Percentiles rank a stretch among this genome's conserved stretches.
Evolutionary conservation across 2,888 invertebrate genomes (phyloP).

Genomic region (Ochlodes sylvanus): DNA sequence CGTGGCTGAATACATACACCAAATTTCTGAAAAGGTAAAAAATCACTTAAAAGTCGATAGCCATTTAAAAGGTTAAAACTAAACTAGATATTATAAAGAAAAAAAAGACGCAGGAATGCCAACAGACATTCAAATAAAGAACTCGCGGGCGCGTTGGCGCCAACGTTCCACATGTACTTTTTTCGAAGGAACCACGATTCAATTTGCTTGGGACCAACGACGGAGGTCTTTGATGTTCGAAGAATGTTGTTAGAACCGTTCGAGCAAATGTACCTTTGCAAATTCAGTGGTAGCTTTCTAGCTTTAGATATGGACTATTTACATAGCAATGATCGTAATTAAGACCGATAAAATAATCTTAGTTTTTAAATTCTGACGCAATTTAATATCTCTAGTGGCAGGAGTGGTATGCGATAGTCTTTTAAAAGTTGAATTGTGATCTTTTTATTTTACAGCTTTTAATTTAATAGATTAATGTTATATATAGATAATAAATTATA

Average conservation of each 20-base stretch:
- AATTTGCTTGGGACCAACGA: constrained; percentile 73
- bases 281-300: constrained; percentile 33
- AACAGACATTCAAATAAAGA: constrained; percentile 76
- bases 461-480: too few relatives aligned
- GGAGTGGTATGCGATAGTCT: neutral
- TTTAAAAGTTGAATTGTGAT: too few relatives aligned
- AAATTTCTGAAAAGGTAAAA: constrained; percentile 19
- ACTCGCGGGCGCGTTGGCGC: constrained; percentile 78
- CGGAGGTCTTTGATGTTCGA: constrained; percentile 36
- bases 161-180: constrained; percentile 65
- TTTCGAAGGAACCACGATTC: constrained; percentile 67
- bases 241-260: constrained; percentile 38
- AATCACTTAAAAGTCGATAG: constrained; percentile 17
- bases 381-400: neutral
- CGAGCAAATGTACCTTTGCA: constrained; percentile 32
- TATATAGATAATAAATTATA: too few relatives aligned
- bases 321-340: constrained; percentile 26
- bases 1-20: neutral
- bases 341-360: constrained; percentile 21
- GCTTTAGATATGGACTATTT: constrained; percentile 36
- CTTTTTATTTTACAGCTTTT: too few relatives aligned
- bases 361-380: constrained; percentile 7
- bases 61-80: constrained; percentile 27
- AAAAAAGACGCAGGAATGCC: constrained; percentile 66
- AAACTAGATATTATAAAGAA: constrained; percentile 26